Base-by-base conservation (phyloP, 2,797 vertebrate species). In the Mormyrus hasselquistii region DNA sequence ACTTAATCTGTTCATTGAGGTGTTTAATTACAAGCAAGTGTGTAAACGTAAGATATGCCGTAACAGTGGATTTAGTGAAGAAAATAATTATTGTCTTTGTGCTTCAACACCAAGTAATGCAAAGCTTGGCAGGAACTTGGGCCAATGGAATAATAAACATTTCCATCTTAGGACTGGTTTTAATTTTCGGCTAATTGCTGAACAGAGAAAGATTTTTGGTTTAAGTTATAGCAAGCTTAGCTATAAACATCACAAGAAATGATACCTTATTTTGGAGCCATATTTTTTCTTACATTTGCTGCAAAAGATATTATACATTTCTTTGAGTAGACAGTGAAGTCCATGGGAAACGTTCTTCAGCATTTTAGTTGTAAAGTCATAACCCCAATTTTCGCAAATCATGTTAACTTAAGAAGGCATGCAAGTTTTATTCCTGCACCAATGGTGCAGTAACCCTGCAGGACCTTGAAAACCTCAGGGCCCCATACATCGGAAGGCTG, bases 1-100 rank as follows among this genome's bases (percentile, higher is more conserved):
- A 95, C 93, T 93, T 96, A 95, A 96, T 96, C 95, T 96, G 95
- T 94, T 96, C 95, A 95, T 95, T 96, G 95, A 96, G 94, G 95
- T 96, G 94, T 96, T 96, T 96, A 96, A 96, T 96, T 96, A 95
- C 94, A 94, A 93, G 93, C 89, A 91, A 90, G 93, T 91, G 94
- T 96, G 96, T 92, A 92, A 94, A 91, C 93, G 90, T 79, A 89
- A 95, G 95, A 96, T 96, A 95, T 88, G 92, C 94, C 91, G 93
- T 92, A 94, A 92, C 91, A 91, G 92, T 93, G 92, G 90, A 93
- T 93, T 92, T 88, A 49, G 53, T 82, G 86, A 62, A 47, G 62
- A 53, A 59, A 89, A 83, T 90, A 83, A 90, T 88, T 88, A 90
- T 88, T n/a, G 88, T 82, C 50, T 83, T 73, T 88, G 73, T 83